Conservation (phyloP, 2,888 invertebrate genomes). For the Luffia ferchaultella region DNA sequence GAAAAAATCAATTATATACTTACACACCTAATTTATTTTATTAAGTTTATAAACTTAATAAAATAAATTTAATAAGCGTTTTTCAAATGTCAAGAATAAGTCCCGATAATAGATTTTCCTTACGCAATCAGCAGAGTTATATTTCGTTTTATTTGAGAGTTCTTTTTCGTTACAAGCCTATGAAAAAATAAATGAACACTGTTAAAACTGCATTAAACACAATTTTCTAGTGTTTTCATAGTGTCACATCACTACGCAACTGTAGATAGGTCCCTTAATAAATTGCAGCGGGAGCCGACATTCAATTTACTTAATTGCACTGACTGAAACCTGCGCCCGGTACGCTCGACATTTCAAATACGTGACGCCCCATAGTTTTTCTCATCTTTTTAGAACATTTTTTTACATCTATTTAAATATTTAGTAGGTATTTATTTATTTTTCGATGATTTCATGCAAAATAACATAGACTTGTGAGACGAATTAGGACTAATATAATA, state of each 20-base stretch:
- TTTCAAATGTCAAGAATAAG: no score
- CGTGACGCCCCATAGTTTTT: not conserved
- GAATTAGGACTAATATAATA: not conserved
- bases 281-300: constrained; percentile 17
- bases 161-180: no score
- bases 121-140: no score
- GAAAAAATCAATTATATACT: no score
- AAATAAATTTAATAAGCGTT: no score
- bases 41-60: no score
- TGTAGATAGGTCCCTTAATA: constrained; percentile 1
- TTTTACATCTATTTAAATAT: not conserved
- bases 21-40: no score
- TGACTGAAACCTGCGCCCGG: constrained; percentile 19
- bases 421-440: not conserved
- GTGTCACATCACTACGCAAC: not conserved
- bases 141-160: no score
- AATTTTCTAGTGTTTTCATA: not conserved
- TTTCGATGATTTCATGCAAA: not conserved
- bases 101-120: no score
- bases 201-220: not conserved
- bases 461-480: not conserved
- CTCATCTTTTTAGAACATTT: not conserved
- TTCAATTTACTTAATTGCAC: constrained; percentile 36
- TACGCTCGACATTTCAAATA: constrained; percentile 21
- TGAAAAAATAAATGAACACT: no score